Percentiles rank a stretch among this genome's conserved stretches.
Conservation (phyloP, 1,140 invertebrate species). For the Cherax destructor region DNA sequence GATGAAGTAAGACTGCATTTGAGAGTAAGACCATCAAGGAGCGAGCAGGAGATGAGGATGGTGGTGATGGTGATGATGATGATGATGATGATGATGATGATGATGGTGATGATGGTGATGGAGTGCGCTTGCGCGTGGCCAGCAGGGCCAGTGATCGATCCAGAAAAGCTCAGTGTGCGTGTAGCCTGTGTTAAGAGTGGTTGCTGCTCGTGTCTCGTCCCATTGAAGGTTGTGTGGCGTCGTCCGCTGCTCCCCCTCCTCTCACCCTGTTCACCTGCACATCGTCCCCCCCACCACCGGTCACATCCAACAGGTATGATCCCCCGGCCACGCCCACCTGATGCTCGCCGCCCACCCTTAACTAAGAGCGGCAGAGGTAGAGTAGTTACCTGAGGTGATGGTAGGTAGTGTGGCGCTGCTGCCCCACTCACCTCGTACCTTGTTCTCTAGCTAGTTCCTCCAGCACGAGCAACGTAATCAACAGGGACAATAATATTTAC, state of each 20-base stretch:
- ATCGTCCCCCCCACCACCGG: neutral
- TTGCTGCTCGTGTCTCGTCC: neutral
- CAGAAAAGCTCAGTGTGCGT: neutral
- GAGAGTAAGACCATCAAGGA: neutral
- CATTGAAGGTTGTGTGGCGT: neutral
- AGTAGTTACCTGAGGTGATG: no score
- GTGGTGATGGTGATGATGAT: neutral
- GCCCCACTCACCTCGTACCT: no score
- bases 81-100: constrained; percentile 1
- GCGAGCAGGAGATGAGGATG: no score
- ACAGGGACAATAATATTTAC: no score
- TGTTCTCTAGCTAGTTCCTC: no score
- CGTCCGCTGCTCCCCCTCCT: neutral
- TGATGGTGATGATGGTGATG: neutral
- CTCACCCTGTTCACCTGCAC: neutral
- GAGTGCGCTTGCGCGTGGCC: neutral
- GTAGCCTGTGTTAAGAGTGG: neutral
- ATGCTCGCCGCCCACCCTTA: neutral
- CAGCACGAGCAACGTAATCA: no score
- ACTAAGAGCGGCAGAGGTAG: no score
- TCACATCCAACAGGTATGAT: neutral
- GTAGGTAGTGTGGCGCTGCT: no score
- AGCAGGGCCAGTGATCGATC: neutral
- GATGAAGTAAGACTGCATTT: neutral
- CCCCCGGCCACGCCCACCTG: neutral